Evolutionary conservation across 1,140 invertebrate genomes (phyloP), one percentile per base, ranked within the genome.

Genomic region (Drosophila novamexicana): DNA sequence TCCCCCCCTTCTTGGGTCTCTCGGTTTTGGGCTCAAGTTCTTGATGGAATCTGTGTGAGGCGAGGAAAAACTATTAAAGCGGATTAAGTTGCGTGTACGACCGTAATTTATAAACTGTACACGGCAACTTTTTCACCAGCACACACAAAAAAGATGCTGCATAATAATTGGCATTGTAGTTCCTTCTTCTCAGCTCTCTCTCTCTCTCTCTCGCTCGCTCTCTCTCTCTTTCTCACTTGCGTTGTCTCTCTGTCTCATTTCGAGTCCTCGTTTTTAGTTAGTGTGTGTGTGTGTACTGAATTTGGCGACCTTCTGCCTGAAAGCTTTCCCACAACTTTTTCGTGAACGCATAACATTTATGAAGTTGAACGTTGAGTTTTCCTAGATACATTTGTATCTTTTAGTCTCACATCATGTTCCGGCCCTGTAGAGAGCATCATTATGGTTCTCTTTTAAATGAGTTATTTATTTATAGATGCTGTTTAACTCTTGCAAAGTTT

Each of bases 21-120:
- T 40, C 42, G 36, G n/a, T 34, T 50, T n/a, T 39, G 10, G 16
- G 47, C 68, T 68, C 34, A 68, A 68, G 71, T 56, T 62, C 29
- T 22, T 61, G 57, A 68, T 62, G 71, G 62, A 74, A 62, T 73
- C 42, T 74, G 36, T 47, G 50, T 14, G 52, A 57, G 71, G 57
- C 57, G 71, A 61, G 67, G 67, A 63, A 70, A n/a, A 70, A 70
- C 52, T 70, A 75, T 64, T 70, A 70, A 75, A 75, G 67, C 72
- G 58, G 72, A 63, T 75, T 75, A 70, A 75, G 72, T 75, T 75
- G 66, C 67, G 64, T 75, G 59, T 75, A 71, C 67, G 72, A 63
- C 34, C 67, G 58, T 75, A 69, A 75, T 71, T 70, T 75, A 70
- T 75, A 70, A 75, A 75, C 72, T 75, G 52, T 75, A 69, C 72